Conservation (phyloP, 2,113 vertebrate genomes). For the Hoplias malabaricus region DNA sequence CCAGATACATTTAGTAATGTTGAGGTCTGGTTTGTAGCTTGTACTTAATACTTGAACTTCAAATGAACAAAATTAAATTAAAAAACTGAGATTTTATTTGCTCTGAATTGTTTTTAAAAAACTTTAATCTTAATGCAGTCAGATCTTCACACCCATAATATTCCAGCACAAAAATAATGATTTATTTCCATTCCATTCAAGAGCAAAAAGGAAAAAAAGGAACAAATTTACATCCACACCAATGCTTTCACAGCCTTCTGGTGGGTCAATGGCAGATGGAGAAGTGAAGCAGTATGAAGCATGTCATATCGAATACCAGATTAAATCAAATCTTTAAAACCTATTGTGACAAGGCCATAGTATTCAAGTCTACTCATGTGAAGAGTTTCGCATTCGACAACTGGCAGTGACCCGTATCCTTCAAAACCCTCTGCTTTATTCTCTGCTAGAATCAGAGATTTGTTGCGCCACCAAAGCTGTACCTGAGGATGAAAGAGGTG, state of each 20-base stretch:
- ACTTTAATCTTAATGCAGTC: too few relatives aligned
- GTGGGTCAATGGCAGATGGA: not conserved
- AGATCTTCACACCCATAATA: not conserved
- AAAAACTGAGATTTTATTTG: too few relatives aligned
- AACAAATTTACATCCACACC: not conserved
- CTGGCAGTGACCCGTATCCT: not conserved
- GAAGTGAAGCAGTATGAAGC: not conserved
- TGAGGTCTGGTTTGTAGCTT: too few relatives aligned
- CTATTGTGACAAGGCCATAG: not conserved
- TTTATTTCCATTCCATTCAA: too few relatives aligned
- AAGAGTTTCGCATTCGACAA: slow-evolving; percentile 1
- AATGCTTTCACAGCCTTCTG: not conserved
- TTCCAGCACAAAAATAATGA: not conserved
- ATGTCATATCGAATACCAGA: slow-evolving; percentile 23
- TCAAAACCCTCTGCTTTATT: not conserved
- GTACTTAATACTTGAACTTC: too few relatives aligned
- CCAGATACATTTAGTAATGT: too few relatives aligned
- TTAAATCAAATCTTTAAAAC: slow-evolving; percentile 6
- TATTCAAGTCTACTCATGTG: slow-evolving; percentile 11
- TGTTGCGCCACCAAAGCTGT: not conserved
- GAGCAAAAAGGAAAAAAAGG: not conserved
- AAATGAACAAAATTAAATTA: too few relatives aligned
- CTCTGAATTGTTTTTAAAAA: too few relatives aligned
- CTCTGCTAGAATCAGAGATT: not conserved
- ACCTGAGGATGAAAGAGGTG: not conserved